These are phyloP conservation scores for Grammomys dolichurus DNA, from an alignment of 2,113 vertebrate genomes.

Conservation along the genomic window DNA sequence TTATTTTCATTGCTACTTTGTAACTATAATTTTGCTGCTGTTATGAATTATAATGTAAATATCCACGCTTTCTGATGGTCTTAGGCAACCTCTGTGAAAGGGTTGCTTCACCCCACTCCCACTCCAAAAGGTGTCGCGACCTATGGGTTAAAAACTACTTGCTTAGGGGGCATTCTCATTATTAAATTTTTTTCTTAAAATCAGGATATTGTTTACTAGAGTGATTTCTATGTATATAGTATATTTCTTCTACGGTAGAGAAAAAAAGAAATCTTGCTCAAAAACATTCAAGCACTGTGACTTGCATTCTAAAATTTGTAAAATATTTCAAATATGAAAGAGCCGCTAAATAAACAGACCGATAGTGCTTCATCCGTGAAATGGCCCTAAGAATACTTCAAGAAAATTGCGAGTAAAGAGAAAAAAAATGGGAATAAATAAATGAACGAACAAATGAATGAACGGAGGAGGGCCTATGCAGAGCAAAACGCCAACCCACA, in stretches of 20 bases:
- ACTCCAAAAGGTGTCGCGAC: background rate
- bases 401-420: background rate
- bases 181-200: background rate
- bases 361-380: conserved; percentile 32
- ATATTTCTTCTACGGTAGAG: background rate
- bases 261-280: background rate
- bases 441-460: no score
- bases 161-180: background rate
- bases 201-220: background rate
- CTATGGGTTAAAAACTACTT: background rate
- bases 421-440: background rate
- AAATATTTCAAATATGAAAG: background rate
- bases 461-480: background rate
- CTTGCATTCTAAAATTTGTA: background rate
- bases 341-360: background rate
- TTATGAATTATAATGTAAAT: background rate
- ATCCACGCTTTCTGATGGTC: background rate
- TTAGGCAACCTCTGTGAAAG: background rate
- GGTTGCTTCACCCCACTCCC: background rate
- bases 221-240: background rate
- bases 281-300: no score
- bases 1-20: background rate
- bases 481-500: background rate
- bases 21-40: background rate
- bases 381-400: conserved; percentile 63